Percentiles rank a stretch among this genome's conserved stretches.
Conservation (phyloP, 2,113 vertebrate genomes). For the Lepus americanus region DNA sequence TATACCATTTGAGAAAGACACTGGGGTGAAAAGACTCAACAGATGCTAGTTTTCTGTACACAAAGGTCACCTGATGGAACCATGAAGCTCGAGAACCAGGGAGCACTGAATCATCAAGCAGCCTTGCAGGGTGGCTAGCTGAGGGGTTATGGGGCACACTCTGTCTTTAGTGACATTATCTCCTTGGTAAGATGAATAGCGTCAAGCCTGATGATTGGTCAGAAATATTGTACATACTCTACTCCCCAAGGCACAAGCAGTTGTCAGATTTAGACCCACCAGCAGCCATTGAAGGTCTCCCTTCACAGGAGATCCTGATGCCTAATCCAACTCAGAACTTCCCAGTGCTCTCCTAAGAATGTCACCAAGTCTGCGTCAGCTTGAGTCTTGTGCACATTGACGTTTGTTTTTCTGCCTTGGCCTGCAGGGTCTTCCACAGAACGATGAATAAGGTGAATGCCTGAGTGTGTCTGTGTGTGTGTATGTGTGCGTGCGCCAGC, state of each 20-base stretch:
- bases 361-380: fast-evolving
- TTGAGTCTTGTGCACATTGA: not conserved
- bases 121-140: not conserved
- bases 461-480: not conserved
- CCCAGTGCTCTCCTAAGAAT: not conserved
- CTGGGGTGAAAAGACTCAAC: not conserved
- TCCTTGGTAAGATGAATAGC: not conserved
- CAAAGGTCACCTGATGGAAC: not conserved
- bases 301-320: not conserved
- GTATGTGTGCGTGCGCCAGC: not conserved
- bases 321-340: not conserved
- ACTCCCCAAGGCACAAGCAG: not conserved
- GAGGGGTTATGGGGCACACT: not conserved
- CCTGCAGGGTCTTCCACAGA: not conserved
- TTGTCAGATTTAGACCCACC: not conserved
- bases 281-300: not conserved
- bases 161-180: not conserved
- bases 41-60: not conserved
- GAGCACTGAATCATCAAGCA: not conserved
- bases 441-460: not conserved
- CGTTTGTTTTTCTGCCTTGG: too few relatives aligned
- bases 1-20: not conserved
- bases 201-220: not conserved
- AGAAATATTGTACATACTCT: not conserved
- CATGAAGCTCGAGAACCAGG: not conserved